Evolutionary conservation across 2,797 vertebrate species (phyloP).

Genomic region (Sebastes kiyomatsui): DNA sequence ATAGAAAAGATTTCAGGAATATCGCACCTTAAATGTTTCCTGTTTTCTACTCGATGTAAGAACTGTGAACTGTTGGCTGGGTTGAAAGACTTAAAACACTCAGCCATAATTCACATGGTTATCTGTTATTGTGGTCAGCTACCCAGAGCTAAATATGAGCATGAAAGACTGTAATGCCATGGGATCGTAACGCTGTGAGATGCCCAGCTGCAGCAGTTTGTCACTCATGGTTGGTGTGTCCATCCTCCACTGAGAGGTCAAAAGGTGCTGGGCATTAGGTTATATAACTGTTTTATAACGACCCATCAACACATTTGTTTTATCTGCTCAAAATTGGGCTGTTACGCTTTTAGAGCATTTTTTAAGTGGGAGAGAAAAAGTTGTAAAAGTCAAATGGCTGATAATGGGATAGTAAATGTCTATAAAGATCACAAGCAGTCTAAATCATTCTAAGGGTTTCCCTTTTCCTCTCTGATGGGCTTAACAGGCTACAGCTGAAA

Average conservation of each 20-base stretch:
- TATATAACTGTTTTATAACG: constrained; percentile 11
- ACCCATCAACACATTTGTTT: constrained; percentile 24
- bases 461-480: constrained; percentile 45
- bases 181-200: constrained; percentile 17
- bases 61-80: neutral
- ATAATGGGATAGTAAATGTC: constrained; percentile 55
- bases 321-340: constrained; percentile 28
- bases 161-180: constrained; percentile 18
- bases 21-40: neutral
- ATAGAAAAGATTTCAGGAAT: constrained; percentile 11
- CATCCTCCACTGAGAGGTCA: constrained; percentile 41
- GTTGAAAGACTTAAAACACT: neutral
- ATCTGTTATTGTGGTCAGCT: constrained; percentile 11
- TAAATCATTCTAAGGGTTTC: constrained; percentile 42
- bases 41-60: neutral
- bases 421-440: constrained; percentile 14
- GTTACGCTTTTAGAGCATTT: constrained; percentile 10
- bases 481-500: constrained; percentile 55
- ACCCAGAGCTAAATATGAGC: neutral
- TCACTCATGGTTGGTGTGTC: constrained; percentile 28
- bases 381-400: constrained; percentile 41
- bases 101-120: constrained; percentile 11
- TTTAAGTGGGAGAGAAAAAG: constrained; percentile 10
- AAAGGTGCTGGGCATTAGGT: constrained; percentile 11
- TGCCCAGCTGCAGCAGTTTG: constrained; percentile 52